Base-by-base conservation (phyloP, 2,797 vertebrate genomes). In the Crypturellus tataupa region DNA sequence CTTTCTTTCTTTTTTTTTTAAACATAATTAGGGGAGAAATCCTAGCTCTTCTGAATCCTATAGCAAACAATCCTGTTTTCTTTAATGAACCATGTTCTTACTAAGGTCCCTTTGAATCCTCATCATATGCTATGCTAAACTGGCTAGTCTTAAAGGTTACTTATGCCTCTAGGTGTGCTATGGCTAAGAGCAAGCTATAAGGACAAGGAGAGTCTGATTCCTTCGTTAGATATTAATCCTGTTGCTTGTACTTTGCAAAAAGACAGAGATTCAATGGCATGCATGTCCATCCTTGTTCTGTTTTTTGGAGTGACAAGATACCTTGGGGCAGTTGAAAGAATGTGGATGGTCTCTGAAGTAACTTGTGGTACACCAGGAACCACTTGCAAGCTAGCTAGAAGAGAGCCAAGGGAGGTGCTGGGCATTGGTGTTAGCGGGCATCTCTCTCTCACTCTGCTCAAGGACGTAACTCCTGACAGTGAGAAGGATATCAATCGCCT, bases 401-500 rank as follows among this genome's bases (percentile, higher is more conserved):
- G 20, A 19, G 68, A 6, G 11, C 37, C 21, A 56, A 47, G 72
- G 47, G 40, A 49, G 39, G 23, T 86, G 62, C 68, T 75, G 60
- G 46, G 17, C 63, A 23, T 10, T 80, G 72, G 18, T 77, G 53
- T 78, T 71, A 84, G 33, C 44, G 60, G 46, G 25, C 15, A 1
- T 55, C 23, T 95, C 37, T 40, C 23, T 89, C 6, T 80, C 53
- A 5, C 33, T 93, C 12, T 44, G 78, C 80, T 59, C 90, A 96
- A 96, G 98, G 97, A 98, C 3, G 94, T 98, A 97, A 95, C 97
- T 73, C 97, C 98, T 0, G 98, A 98, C 85, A 98, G 96, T 1
- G 99, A 99, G 95, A 99, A 99, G 97, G 99, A 99, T 78, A 99
- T 99, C 96, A 99, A 99, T 90, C 98, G 99, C 3, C 98, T 99